phyloP scores from a whole-genome alignment of 2,888 invertebrate genomes.

The Pardosa pseudoannulata region DNA sequence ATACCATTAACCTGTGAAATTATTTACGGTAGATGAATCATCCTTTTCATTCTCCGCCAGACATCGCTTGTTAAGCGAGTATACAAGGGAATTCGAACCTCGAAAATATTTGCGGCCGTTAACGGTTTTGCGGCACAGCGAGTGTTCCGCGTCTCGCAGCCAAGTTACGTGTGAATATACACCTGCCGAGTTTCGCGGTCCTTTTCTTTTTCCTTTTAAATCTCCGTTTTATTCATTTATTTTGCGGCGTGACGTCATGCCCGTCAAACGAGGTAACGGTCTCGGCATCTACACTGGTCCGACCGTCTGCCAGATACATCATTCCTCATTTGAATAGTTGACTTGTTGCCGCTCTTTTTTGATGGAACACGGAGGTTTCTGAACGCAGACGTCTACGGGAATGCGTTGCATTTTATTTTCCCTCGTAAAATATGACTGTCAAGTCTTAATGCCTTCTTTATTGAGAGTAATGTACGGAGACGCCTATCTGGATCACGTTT shows the following conservation, averaged over 20 bases:
- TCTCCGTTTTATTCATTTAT: neutral
- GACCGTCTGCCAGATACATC: slow-evolving; percentile 1
- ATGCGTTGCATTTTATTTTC: too few relatives aligned
- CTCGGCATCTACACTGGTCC: neutral
- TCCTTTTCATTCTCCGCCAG: neutral
- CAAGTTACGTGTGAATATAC: neutral
- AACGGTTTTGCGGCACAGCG: neutral
- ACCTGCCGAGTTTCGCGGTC: neutral
- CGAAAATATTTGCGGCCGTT: neutral
- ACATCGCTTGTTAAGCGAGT: neutral
- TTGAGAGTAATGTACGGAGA: too few relatives aligned
- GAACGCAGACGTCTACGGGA: neutral
- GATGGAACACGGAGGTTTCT: neutral
- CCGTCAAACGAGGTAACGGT: slow-evolving; percentile 13
- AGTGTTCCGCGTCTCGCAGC: neutral
- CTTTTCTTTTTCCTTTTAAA: neutral
- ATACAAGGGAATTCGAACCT: neutral
- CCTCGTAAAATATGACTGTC: too few relatives aligned
- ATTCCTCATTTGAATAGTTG: neutral
- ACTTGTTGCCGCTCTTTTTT: neutral
- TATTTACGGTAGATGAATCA: too few relatives aligned
- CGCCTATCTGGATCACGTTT: too few relatives aligned
- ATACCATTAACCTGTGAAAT: too few relatives aligned
- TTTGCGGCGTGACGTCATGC: slow-evolving; percentile 1
- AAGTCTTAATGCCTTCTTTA: too few relatives aligned